Conservation (phyloP, 2,113 vertebrate genomes). For the Axis porcinus region DNA sequence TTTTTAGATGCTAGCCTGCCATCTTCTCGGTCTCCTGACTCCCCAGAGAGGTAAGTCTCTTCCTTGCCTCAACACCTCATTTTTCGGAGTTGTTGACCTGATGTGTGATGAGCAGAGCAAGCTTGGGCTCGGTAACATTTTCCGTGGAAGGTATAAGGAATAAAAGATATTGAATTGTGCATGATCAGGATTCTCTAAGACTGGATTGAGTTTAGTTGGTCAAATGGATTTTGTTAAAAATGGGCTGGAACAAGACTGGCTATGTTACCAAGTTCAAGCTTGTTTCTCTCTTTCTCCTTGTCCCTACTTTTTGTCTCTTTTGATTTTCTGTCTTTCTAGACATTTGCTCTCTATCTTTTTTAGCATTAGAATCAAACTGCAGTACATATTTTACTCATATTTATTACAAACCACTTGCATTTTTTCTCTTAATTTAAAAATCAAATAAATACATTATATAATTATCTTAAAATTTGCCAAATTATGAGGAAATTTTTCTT, state of each 20-base stretch:
- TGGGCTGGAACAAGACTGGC: background rate
- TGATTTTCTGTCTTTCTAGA: background rate
- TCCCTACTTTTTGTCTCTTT: background rate
- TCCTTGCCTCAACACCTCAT: background rate
- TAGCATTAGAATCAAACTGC: background rate
- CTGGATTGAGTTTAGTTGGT: background rate
- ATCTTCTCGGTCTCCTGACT: background rate
- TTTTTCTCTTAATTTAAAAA: background rate
- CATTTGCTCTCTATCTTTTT: background rate
- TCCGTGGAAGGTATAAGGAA: background rate
- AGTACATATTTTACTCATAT: background rate
- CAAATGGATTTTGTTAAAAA: background rate
- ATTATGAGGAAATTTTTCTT: background rate
- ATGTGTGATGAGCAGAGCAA: background rate
- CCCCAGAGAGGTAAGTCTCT: background rate
- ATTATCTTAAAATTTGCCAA: background rate
- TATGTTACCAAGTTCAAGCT: background rate
- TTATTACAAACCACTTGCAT: background rate
- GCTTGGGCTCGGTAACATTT: background rate
- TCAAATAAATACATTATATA: background rate
- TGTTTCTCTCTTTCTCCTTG: background rate
- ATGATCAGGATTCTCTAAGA: background rate
- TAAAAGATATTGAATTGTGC: background rate
- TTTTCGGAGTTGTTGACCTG: background rate
- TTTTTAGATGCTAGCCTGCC: background rate